These are phyloP conservation scores for Thereva nobilitata DNA, from an alignment of 2,888 invertebrate species.

Conservation along the genomic window DNA sequence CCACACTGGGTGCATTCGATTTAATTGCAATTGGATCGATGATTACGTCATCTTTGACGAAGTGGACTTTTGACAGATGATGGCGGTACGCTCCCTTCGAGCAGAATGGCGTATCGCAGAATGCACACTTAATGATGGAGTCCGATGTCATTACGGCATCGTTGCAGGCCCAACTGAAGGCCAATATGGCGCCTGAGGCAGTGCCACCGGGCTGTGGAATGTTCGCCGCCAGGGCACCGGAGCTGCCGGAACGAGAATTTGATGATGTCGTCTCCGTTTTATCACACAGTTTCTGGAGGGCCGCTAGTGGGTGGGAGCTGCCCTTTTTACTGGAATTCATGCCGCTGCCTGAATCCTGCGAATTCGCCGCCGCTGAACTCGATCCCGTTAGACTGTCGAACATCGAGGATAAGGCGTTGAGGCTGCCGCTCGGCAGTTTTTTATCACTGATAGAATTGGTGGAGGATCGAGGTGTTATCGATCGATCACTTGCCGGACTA, in stretches of 20 bases:
- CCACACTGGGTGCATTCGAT: constrained; percentile 46
- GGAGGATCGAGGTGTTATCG: constrained; percentile 73
- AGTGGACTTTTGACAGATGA: constrained; percentile 94
- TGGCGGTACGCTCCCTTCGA: constrained; percentile 97
- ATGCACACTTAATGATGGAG: constrained; percentile 91
- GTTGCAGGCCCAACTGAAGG: constrained; percentile 94
- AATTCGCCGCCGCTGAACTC: constrained; percentile 51
- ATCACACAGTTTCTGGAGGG: constrained; percentile 93
- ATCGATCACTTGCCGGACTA: constrained; percentile 80
- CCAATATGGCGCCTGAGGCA: constrained; percentile 80
- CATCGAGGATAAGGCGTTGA: constrained; percentile 87
- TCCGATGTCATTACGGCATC: constrained; percentile 86
- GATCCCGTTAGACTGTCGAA: constrained; percentile 80
- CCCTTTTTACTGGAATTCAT: constrained; percentile 48
- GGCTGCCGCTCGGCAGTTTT: constrained; percentile 65
- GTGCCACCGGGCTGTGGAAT: constrained; percentile 58
- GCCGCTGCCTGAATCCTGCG: constrained; percentile 34
- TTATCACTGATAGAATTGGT: constrained; percentile 62
- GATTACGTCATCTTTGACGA: constrained; percentile 87
- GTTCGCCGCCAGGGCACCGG: constrained; percentile 59
- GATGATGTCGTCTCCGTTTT: constrained; percentile 73
- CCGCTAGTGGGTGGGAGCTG: constrained; percentile 86
- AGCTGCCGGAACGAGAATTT: constrained; percentile 53
- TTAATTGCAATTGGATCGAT: constrained; percentile 63
- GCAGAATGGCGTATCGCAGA: constrained; percentile 93